phyloP scores from a whole-genome alignment of 2,113 vertebrate species.

The Ammodytes dubius region DNA sequence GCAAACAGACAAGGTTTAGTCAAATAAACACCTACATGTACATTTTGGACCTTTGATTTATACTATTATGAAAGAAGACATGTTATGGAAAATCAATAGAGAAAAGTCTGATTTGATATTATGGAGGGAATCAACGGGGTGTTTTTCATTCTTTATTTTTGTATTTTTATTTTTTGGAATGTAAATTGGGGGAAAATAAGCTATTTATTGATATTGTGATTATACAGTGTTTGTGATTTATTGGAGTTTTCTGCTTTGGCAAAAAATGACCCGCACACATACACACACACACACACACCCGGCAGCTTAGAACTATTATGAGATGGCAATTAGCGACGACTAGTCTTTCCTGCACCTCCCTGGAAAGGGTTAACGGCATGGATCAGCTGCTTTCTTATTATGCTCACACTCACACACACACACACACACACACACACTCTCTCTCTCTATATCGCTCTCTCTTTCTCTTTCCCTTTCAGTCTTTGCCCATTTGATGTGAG shows the following conservation, averaged over 20 bases:
- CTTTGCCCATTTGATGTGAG: constrained; percentile 88
- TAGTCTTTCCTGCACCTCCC: constrained; percentile 49
- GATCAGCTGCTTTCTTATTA: constrained; percentile 87
- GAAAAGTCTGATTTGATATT: background rate
- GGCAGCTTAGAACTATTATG: background rate
- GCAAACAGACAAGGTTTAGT: no score
- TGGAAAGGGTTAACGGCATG: constrained; percentile 86
- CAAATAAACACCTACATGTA: no score
- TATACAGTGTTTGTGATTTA: background rate
- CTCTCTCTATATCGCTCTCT: background rate
- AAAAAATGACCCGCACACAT: background rate
- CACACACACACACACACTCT: background rate
- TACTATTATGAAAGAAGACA: no score
- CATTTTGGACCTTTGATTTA: no score
- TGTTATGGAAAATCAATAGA: no score
- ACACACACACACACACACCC: no score
- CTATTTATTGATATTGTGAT: no score
- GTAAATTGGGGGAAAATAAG: no score
- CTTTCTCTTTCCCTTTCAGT: constrained; percentile 67
- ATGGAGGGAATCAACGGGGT: constrained; percentile 13
- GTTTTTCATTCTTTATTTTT: background rate
- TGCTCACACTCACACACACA: background rate
- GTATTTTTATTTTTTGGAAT: background rate
- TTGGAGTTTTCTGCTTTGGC: background rate
- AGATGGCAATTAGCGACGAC: background rate